Base-by-base conservation (phyloP, 2,113 vertebrate species). In the Camelus dromedarius region DNA sequence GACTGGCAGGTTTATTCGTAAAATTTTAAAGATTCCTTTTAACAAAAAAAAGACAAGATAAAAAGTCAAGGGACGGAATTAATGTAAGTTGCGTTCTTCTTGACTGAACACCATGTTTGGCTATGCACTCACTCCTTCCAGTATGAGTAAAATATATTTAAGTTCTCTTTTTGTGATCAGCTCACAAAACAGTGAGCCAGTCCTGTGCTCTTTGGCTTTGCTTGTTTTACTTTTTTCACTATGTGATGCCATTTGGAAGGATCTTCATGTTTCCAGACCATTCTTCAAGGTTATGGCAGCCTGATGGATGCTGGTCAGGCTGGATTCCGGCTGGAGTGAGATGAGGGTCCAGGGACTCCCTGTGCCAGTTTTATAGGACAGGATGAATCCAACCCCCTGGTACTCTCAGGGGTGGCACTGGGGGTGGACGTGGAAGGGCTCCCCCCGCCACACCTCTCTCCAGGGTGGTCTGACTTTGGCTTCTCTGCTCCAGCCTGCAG, bases 201-300 rank as follows among this genome's bases (percentile, higher is more conserved):
- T 8, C 26, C 42, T 81, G 18, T 92, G 46, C 16, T 60, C 14
- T 89, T 84, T 56, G 81, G 15, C 66, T 58, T 90, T 81, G n/a
- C 75, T 46, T 89, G 67, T 82, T 96, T 87, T 26, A 20, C 6
- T 76, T 58, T 70, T 80, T 69, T 66, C 35, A 48, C 32, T 26
- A 4, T 84, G 18, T 60, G 32, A 54, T 83, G 20, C 3, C 20
- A 77, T 73, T 75, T 76, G 4, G 10, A 48, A 54, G 85, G 7
- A 11, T 60, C 15, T 84, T 93, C 50, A 42, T 35, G 38, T 95
- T 42, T 93, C 56, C 22, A 79, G 69, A 81, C 28, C 52, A n/a
- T 86, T 91, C 60, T 76, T 81, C 56, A 96, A 83, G 69, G 22
- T 93, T 95, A 14, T 77, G 18, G 28, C 35, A 89, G 62, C 22